Percentiles rank a stretch among this genome's conserved stretches.
Evolutionary conservation across 2,888 invertebrate species (phyloP).

Genomic region (Harmothoe impar): DNA sequence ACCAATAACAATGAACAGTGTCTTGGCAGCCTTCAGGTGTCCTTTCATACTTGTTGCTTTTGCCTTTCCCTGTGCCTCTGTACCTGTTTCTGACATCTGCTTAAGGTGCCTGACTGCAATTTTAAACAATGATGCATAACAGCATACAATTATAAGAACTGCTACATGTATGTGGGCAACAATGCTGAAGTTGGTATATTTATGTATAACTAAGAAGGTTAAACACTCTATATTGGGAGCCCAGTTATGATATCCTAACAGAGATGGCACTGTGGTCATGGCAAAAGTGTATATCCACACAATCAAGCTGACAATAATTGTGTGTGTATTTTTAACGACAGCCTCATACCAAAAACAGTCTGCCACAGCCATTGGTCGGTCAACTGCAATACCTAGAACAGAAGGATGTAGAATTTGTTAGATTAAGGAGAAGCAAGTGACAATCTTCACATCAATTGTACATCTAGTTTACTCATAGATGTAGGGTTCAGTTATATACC

Average conservation of each 20-base stretch:
- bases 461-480: too few relatives aligned
- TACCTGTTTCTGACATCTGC: neutral
- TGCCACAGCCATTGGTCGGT: neutral
- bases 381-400: neutral
- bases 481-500: too few relatives aligned
- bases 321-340: neutral
- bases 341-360: neutral
- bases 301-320: neutral
- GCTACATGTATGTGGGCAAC: neutral
- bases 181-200: neutral
- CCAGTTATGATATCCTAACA: neutral
- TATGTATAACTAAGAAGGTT: neutral
- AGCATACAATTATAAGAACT: neutral
- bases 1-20: slow-evolving; percentile 23
- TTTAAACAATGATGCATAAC: neutral
- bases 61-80: neutral
- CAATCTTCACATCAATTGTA: too few relatives aligned
- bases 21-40: slow-evolving; percentile 9
- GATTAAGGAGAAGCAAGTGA: too few relatives aligned
- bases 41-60: neutral
- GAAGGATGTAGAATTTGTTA: neutral
- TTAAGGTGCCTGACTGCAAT: neutral
- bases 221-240: neutral
- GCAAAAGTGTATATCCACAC: neutral
- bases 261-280: neutral